A percentile compares a stretch with the other conserved stretches of the same genome.
phyloP scores from a whole-genome alignment of 2,888 invertebrate species.

The Athalia rosae region DNA sequence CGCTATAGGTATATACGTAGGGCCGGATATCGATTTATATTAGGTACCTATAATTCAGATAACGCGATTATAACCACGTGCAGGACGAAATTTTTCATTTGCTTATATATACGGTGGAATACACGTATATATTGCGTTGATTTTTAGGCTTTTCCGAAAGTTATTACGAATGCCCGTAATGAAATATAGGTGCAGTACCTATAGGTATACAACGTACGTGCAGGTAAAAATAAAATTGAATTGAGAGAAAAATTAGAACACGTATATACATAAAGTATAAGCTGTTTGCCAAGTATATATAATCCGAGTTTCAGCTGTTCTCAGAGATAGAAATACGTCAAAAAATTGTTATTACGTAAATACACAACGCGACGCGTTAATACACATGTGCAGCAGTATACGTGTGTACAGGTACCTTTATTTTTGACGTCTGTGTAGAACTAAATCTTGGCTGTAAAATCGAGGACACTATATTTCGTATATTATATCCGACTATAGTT shows the following conservation, averaged over 20 bases:
- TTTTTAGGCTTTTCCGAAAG: slow-evolving; percentile 8
- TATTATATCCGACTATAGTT: slow-evolving; percentile 2
- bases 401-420: too few species aligned
- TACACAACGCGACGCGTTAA: too few species aligned
- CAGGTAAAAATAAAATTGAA: neutral
- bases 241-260: slow-evolving; percentile 15
- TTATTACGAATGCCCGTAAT: neutral
- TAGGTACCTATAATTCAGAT: slow-evolving; percentile 32
- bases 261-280: too few species aligned
- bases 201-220: neutral
- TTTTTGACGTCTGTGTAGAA: slow-evolving; percentile 12
- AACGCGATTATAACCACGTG: neutral
- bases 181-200: neutral
- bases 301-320: neutral
- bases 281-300: neutral
- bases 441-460: slow-evolving; percentile 30
- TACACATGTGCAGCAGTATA: too few species aligned
- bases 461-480: slow-evolving; percentile 10
- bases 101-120: neutral
- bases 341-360: slow-evolving; percentile 22
- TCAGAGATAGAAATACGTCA: neutral
- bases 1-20: slow-evolving; percentile 17
- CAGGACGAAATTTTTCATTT: slow-evolving; percentile 23
- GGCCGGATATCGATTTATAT: slow-evolving; percentile 47
- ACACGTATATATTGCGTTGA: neutral